These are phyloP conservation scores for Prionace glauca DNA, from an alignment of 2,797 vertebrate species.

Conservation along the genomic window DNA sequence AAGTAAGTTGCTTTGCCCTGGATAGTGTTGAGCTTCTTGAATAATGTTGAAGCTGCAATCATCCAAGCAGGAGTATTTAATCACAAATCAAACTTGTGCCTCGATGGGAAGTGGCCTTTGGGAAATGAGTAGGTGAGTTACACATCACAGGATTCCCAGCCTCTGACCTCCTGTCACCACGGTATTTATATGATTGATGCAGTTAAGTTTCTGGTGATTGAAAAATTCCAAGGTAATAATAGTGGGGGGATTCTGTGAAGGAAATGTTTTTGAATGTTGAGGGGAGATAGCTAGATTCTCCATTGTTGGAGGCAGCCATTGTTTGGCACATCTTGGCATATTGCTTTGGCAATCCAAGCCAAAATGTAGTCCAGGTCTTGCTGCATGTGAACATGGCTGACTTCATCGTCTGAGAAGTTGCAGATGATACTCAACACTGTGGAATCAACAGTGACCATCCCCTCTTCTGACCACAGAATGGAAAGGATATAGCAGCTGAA, in stretches of 20 bases:
- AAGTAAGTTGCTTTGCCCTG: background rate
- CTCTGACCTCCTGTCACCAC: background rate
- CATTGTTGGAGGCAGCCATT: background rate
- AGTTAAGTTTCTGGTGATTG: background rate
- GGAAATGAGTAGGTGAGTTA: background rate
- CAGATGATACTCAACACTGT: background rate
- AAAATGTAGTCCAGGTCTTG: background rate
- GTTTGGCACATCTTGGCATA: background rate
- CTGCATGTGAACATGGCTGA: background rate
- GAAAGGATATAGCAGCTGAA: background rate
- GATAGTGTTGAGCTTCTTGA: background rate
- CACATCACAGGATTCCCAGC: background rate
- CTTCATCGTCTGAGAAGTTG: background rate
- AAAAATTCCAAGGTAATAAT: background rate
- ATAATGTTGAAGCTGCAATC: background rate
- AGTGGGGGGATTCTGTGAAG: background rate
- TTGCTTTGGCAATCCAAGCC: background rate
- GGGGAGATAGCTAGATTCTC: background rate
- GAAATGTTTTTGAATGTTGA: background rate
- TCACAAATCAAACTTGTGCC: background rate
- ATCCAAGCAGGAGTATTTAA: background rate
- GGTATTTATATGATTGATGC: background rate
- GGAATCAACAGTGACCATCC: background rate
- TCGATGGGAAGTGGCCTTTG: background rate
- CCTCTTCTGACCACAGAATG: background rate